Evolutionary conservation across 2,888 invertebrate genomes (phyloP), one percentile per base, ranked within the genome.

Genomic region (Tinea semifulvella): DNA sequence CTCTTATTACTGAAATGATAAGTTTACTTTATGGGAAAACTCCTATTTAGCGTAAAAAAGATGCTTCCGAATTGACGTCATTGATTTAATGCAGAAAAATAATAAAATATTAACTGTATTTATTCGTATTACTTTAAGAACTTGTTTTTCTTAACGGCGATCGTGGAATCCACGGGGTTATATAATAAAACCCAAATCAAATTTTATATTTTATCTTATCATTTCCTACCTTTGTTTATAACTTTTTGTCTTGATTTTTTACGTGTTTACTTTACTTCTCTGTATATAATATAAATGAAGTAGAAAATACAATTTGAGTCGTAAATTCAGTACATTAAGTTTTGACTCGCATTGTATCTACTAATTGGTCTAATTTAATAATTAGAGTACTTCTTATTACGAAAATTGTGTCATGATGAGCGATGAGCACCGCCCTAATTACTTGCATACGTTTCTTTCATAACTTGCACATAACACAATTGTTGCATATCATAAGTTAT

Each of bases 51-150:
- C n/a, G 31, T n/a, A 13, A 2, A 11, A 38, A 2, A 19, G 19
- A 43, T 52, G 52, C 56, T 50, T 52, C 44, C 43, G 63, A 61
- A 63, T 65, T 72, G 72, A 77, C 76, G 76, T 76, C 79, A 77
- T 68, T 68, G 57, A 68, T 67, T 70, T 62, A 60, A 31, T 66
- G 59, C 61, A 60, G 58, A 38, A 38, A 38, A 14, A 38, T 38
- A 18, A 17, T 38, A 38, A 27, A 31, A 13, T 13, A 13, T 38
- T 17, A 38, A 38, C 19, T n/a, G 31, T 13, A 13, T 31, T 27
- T 27, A 13, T 31, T 13, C n/a, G 31, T 10, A 38, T 38, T 7
- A 2, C 38, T 19, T 38, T n/a, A n/a, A 38, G 16, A 38, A 38
- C 38, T 38, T 38, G 38, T 43, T 25, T 42, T 42, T 25, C 18